phyloP scores from a whole-genome alignment of 2,797 vertebrate species.

The Bradypodion pumilum region DNA sequence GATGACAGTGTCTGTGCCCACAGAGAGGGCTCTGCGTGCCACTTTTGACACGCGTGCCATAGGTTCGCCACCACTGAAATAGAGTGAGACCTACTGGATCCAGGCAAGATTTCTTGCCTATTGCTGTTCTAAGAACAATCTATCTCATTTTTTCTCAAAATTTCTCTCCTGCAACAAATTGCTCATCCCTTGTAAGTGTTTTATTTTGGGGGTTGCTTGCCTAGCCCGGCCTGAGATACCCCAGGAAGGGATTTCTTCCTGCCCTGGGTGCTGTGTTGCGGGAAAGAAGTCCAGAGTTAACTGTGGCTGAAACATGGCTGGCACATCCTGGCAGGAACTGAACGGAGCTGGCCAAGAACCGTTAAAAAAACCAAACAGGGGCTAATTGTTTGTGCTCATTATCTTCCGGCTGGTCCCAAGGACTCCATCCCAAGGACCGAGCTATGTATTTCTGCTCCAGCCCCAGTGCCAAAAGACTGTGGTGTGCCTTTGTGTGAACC shows the following conservation, averaged over 20 bases:
- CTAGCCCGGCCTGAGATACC: no score
- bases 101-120: no score
- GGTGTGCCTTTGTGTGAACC: neutral
- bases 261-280: constrained; percentile 76
- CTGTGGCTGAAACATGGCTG: constrained; percentile 76
- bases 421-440: constrained; percentile 72
- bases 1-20: no score
- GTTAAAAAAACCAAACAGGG: constrained; percentile 70
- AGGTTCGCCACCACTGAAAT: no score
- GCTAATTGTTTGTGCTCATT: constrained; percentile 80
- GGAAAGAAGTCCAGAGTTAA: constrained; percentile 76
- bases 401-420: constrained; percentile 76
- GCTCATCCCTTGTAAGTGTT: constrained; percentile 78
- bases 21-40: no score
- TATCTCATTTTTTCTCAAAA: constrained; percentile 35
- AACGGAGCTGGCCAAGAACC: constrained; percentile 76
- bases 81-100: no score
- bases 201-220: constrained; percentile 75
- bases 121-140: neutral
- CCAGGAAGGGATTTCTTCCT: constrained; percentile 73
- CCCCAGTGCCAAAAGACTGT: constrained; percentile 55
- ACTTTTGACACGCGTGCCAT: no score
- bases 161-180: constrained; percentile 73
- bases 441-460: constrained; percentile 62
- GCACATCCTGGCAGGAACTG: constrained; percentile 78